Evolutionary conservation across 2,888 invertebrate genomes (phyloP).

Genomic region (Beris chalybata): DNA sequence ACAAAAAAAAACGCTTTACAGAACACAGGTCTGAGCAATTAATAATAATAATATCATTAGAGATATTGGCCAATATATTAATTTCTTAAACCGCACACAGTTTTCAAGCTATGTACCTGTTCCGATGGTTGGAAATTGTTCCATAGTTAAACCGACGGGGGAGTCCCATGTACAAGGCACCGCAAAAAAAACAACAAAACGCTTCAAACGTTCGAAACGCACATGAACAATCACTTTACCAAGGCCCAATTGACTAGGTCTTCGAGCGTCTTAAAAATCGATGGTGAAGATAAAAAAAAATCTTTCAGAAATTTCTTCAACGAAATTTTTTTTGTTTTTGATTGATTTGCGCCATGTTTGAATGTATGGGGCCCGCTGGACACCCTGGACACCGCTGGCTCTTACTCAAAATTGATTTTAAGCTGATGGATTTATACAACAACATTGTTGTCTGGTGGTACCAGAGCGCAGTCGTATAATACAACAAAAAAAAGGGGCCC

Average conservation of each 20-base stretch:
- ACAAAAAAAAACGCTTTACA: not conserved
- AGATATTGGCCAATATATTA: slow-evolving; percentile 23
- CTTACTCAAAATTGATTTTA: slow-evolving; percentile 19
- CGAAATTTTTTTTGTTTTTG: slow-evolving; percentile 6
- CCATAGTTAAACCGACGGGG: slow-evolving; percentile 16
- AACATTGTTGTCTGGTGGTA: not conserved
- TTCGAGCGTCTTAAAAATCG: not conserved
- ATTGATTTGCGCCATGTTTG: slow-evolving; percentile 22
- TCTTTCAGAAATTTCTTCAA: not conserved
- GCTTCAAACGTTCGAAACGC: slow-evolving; percentile 3
- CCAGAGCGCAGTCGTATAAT: not conserved
- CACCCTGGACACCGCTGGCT: not conserved
- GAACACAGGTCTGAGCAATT: slow-evolving; percentile 17
- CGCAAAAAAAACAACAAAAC: slow-evolving; percentile 4
- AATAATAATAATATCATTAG: slow-evolving; percentile 28
- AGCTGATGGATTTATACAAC: slow-evolving; percentile 11
- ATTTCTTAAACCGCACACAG: slow-evolving; percentile 3
- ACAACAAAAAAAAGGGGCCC: not conserved
- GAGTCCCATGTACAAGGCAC: not conserved
- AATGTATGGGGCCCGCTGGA: slow-evolving; percentile 1
- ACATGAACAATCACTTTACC: slow-evolving; percentile 30
- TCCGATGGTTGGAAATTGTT: not conserved
- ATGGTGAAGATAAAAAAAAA: no score
- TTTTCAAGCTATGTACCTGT: no score
- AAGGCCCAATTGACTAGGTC: slow-evolving; percentile 23